Evolutionary conservation across 1,140 invertebrate genomes (phyloP).

Genomic region (Teleogryllus occipitalis): DNA sequence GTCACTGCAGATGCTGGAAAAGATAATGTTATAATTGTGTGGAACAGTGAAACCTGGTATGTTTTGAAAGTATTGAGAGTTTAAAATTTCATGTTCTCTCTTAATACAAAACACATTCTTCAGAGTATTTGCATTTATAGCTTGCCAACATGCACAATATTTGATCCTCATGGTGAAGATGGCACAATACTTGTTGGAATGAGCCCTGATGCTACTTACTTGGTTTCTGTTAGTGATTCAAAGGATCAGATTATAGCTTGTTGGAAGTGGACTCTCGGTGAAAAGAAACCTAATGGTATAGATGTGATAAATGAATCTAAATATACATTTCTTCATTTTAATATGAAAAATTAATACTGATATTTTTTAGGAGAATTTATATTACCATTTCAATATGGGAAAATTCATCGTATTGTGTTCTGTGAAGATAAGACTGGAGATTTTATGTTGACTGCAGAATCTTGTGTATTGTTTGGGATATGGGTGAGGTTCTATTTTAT

Average conservation of each 20-base stretch:
- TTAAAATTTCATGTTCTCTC: no score
- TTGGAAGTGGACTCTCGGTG: slow-evolving; percentile 47
- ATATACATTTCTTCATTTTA: neutral
- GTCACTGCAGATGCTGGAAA: slow-evolving; percentile 43
- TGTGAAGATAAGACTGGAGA: neutral
- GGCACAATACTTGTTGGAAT: slow-evolving; percentile 38
- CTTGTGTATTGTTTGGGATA: slow-evolving; percentile 12
- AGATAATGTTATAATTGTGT: slow-evolving; percentile 45
- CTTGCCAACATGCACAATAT: slow-evolving; percentile 42
- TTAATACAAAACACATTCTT: neutral
- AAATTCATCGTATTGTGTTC: slow-evolving; percentile 10
- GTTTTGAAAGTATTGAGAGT: slow-evolving; percentile 2
- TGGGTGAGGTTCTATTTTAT: slow-evolving; percentile 11
- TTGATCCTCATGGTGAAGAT: slow-evolving; percentile 37
- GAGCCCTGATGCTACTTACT: slow-evolving; percentile 45
- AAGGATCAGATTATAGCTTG: slow-evolving; percentile 38
- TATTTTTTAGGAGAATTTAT: neutral
- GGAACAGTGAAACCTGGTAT: slow-evolving; percentile 40
- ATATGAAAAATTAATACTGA: neutral
- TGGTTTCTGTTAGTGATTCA: slow-evolving; percentile 42
- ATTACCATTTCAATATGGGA: neutral
- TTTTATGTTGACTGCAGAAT: slow-evolving; percentile 19
- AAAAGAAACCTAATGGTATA: slow-evolving; percentile 42
- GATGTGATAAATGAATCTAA: neutral
- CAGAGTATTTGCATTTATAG: slow-evolving; percentile 26